Conservation (phyloP, 2,113 vertebrate species). For the Genyomyrus donnyi region DNA sequence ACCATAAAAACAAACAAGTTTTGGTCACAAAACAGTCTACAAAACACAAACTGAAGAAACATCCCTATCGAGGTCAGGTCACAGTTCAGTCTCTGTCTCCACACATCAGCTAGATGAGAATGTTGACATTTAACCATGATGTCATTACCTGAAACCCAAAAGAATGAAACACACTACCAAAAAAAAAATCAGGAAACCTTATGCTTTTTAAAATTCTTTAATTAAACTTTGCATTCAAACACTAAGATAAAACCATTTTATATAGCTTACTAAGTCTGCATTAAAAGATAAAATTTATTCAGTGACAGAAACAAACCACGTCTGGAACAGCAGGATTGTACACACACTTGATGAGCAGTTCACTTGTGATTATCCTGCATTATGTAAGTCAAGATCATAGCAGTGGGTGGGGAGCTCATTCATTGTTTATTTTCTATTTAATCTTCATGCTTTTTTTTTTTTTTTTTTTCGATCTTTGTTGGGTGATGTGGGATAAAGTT, state of each 20-base stretch:
- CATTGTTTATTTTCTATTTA: background rate
- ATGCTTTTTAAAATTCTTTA: background rate
- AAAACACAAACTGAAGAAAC: background rate
- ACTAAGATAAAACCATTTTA: background rate
- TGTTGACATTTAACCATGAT: background rate
- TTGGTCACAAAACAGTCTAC: background rate
- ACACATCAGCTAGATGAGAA: background rate
- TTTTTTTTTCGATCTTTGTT: background rate
- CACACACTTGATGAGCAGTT: slow-evolving; percentile 1
- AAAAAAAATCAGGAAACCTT: background rate
- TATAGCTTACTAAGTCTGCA: background rate
- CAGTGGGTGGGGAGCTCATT: background rate
- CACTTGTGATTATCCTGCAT: slow-evolving; percentile 6
- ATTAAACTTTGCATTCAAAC: slow-evolving; percentile 9
- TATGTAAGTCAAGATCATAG: background rate
- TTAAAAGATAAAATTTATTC: background rate
- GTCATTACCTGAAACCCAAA: background rate
- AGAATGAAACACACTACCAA: background rate
- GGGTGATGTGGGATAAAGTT: background rate
- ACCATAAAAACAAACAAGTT: background rate
- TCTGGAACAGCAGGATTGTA: background rate
- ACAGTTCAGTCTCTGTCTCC: background rate
- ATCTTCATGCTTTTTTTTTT: background rate
- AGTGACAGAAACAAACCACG: slow-evolving; percentile 10
- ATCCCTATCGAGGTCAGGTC: background rate